phyloP scores from a whole-genome alignment of 2,797 vertebrate genomes.

The Glyptemys insculpta region DNA sequence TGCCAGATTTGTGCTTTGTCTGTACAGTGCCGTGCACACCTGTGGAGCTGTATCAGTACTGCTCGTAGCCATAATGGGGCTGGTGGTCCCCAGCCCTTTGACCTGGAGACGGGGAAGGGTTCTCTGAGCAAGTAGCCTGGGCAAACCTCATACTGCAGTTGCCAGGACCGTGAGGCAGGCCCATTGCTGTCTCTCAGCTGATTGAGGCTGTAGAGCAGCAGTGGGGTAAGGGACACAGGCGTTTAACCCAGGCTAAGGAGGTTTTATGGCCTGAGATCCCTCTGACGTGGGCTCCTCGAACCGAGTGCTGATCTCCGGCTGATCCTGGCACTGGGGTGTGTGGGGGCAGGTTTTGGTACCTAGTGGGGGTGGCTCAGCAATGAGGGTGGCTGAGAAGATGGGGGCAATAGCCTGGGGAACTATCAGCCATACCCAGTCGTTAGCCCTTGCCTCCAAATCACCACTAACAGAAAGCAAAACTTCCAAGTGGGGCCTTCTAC shows the following conservation, averaged over 20 bases:
- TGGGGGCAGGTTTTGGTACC: neutral
- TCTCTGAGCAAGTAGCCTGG: neutral
- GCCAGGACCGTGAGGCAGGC: neutral
- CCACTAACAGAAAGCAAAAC: neutral
- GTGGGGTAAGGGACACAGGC: neutral
- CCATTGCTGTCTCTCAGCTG: neutral
- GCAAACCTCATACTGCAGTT: neutral
- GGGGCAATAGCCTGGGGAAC: neutral
- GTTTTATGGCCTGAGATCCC: neutral
- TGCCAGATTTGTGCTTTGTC: neutral
- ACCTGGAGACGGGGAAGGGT: neutral
- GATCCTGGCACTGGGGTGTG: neutral
- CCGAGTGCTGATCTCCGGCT: neutral
- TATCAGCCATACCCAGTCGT: neutral
- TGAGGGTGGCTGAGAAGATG: neutral
- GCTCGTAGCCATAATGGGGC: neutral
- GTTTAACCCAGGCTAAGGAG: neutral
- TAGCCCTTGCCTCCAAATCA: neutral
- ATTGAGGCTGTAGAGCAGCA: neutral
- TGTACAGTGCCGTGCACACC: too few species aligned
- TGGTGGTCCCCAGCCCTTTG: neutral
- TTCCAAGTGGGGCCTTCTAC: neutral
- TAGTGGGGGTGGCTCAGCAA: neutral
- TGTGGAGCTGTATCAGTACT: neutral
- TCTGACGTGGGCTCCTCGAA: neutral